These are phyloP conservation scores for Paramormyrops kingsleyae DNA, from an alignment of 2,113 vertebrate species.

Conservation along the genomic window DNA sequence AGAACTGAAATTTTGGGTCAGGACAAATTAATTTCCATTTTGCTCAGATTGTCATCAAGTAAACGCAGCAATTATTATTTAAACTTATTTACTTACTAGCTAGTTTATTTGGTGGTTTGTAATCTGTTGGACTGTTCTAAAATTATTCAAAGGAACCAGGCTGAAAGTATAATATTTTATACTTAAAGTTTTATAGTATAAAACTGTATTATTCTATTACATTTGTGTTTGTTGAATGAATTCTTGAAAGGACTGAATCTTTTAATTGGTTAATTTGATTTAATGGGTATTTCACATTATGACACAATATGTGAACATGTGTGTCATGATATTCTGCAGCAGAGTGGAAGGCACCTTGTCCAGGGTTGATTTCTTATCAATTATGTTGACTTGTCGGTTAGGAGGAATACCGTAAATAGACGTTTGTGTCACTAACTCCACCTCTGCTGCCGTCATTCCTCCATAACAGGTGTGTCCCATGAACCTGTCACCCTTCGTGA, in stretches of 20 bases:
- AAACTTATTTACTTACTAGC: not conserved
- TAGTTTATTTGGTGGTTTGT: not conserved
- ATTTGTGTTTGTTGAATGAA: not conserved
- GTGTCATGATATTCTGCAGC: not conserved
- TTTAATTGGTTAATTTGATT: not conserved
- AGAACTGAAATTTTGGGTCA: not conserved
- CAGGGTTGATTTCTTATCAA: not conserved
- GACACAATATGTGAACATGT: not conserved
- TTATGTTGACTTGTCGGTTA: not conserved
- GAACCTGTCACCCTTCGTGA: slow-evolving; percentile 83
- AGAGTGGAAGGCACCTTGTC: not conserved
- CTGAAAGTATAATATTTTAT: not conserved
- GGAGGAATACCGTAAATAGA: not conserved
- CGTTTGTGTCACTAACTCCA: not conserved
- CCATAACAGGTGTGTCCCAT: slow-evolving; percentile 81
- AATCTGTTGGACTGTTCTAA: not conserved
- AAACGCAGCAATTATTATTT: not conserved
- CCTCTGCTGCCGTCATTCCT: not conserved
- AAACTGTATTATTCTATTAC: not conserved
- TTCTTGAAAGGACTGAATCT: not conserved
- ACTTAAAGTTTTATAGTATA: not conserved
- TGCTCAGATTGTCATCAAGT: not conserved
- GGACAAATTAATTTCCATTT: not conserved
- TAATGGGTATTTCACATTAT: not conserved
- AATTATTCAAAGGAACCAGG: not conserved